Evolutionary conservation across 2,888 invertebrate genomes (phyloP).

Genomic region (Drosophila monieri): DNA sequence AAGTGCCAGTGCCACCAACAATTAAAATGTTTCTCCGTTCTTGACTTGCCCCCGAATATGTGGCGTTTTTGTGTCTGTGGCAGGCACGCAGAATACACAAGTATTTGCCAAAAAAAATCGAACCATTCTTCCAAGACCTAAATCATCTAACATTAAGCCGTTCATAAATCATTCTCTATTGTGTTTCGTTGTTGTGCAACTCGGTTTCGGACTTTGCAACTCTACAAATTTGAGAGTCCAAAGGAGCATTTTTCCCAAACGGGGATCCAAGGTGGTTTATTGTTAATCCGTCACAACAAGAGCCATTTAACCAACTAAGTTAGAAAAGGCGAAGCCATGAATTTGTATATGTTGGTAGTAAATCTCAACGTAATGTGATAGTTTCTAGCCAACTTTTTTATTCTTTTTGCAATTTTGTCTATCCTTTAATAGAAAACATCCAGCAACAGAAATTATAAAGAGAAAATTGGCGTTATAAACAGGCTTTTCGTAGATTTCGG

Average conservation of each 20-base stretch:
- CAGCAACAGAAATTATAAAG: constrained; percentile 12
- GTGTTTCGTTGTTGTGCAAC: not conserved
- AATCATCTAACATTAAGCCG: constrained; percentile 16
- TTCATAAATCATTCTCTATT: constrained; percentile 7
- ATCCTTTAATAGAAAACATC: not conserved
- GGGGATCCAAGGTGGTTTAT: constrained; percentile 3
- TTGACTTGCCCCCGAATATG: constrained; percentile 1
- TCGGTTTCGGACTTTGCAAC: too few relatives aligned
- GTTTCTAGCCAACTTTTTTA: not conserved
- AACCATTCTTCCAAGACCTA: constrained; percentile 8
- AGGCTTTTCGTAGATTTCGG: constrained; percentile 22
- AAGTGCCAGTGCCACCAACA: constrained; percentile 10
- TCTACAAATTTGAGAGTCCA: constrained; percentile 2
- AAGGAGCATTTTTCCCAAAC: not conserved
- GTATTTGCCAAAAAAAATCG: not conserved
- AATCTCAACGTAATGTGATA: constrained; percentile 12
- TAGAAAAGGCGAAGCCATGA: constrained; percentile 6
- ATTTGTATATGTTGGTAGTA: constrained; percentile 32
- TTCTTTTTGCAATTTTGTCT: not conserved
- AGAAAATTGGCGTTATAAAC: not conserved
- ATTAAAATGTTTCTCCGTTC: constrained; percentile 27
- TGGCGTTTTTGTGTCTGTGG: not conserved
- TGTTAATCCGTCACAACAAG: constrained; percentile 23
- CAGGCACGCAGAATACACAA: not conserved
- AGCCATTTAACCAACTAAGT: constrained; percentile 14